These are phyloP conservation scores for Bombus picipes DNA, from an alignment of 1,140 invertebrate species.

Conservation along the genomic window DNA sequence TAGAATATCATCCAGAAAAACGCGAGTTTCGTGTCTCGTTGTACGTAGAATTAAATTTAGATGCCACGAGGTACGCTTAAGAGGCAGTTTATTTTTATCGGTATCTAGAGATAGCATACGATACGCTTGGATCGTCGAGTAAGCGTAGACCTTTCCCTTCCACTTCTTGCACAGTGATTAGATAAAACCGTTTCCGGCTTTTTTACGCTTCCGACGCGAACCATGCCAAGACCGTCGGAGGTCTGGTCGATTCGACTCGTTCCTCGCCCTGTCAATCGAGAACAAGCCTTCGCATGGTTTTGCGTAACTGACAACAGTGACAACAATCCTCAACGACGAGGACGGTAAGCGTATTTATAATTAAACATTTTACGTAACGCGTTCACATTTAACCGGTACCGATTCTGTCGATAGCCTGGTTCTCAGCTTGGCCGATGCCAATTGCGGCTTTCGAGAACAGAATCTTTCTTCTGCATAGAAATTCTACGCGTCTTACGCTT, in stretches of 20 bases:
- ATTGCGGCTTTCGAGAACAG: not conserved
- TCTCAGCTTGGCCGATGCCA: not conserved
- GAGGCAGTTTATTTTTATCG: slow-evolving; percentile 33
- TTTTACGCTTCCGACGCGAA: not conserved
- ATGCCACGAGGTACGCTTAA: not conserved
- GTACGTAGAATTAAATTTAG: slow-evolving; percentile 22
- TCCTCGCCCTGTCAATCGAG: not conserved
- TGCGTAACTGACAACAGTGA: slow-evolving; percentile 10
- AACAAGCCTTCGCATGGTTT: not conserved
- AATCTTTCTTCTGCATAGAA: not conserved
- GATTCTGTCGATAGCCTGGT: slow-evolving; percentile 17
- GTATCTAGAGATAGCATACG: slow-evolving; percentile 7
- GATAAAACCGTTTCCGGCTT: slow-evolving; percentile 23
- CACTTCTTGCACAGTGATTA: not conserved
- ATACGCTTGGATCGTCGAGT: not conserved
- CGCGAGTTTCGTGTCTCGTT: not conserved
- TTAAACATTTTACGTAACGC: slow-evolving; percentile 49
- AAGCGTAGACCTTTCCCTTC: not conserved
- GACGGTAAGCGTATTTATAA: slow-evolving; percentile 25
- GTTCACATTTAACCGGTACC: slow-evolving; percentile 23
- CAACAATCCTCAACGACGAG: not conserved
- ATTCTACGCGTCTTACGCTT: not conserved
- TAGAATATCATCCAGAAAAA: not conserved
- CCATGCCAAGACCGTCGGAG: too few species aligned
- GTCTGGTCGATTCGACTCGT: not conserved